phyloP scores from a whole-genome alignment of 2,797 vertebrate genomes.

The Mallotus villosus region DNA sequence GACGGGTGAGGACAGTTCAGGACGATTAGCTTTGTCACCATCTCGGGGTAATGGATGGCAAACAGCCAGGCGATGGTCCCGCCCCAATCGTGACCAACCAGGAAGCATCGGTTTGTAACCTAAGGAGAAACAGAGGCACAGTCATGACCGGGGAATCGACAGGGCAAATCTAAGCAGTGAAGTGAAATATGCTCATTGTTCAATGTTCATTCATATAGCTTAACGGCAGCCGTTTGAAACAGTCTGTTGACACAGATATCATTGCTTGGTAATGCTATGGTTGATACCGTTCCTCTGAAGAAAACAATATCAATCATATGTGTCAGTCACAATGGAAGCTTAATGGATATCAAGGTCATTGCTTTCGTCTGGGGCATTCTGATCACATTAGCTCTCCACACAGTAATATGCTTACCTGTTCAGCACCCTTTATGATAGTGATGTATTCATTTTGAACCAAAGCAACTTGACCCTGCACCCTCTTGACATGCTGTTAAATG shows the following conservation, averaged over 20 bases:
- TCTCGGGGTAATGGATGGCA: conserved; percentile 95
- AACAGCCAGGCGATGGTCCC: conserved; percentile 96
- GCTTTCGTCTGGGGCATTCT: conserved; percentile 29
- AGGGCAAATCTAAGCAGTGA: neutral
- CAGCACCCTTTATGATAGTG: conserved; percentile 18
- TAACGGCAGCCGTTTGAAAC: neutral
- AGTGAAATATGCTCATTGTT: neutral
- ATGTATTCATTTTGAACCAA: neutral
- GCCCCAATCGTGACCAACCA: conserved; percentile 97
- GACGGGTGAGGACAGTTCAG: conserved; percentile 96
- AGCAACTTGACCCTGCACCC: too few species aligned
- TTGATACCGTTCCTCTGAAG: conserved; percentile 23
- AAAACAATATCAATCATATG: conserved; percentile 34
- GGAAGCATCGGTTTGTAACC: conserved; percentile 96
- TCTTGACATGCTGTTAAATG: too few species aligned
- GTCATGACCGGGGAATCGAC: neutral
- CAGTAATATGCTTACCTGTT: conserved; percentile 33
- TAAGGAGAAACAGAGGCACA: conserved; percentile 54
- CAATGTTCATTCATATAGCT: neutral
- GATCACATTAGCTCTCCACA: conserved; percentile 41
- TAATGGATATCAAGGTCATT: conserved; percentile 53
- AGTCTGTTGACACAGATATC: too few species aligned
- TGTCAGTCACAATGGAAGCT: conserved; percentile 41
- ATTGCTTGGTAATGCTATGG: neutral
- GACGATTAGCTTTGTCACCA: conserved; percentile 95